Conservation (phyloP, 2,888 invertebrate species). For the Oconnorella tubifera region DNA sequence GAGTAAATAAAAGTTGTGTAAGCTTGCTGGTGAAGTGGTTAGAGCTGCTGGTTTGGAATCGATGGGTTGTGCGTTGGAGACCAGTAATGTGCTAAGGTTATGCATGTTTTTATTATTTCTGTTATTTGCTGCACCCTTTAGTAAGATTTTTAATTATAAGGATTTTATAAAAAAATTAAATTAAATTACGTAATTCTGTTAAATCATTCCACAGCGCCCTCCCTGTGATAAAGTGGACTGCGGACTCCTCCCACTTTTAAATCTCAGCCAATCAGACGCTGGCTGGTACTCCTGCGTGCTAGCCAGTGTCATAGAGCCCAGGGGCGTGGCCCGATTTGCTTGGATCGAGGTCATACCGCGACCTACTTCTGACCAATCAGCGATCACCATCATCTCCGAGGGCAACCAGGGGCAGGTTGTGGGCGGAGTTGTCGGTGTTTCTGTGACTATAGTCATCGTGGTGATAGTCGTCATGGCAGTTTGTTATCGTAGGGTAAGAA, state of each 20-base stretch:
- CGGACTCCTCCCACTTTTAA: conserved; percentile 1
- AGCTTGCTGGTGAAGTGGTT: too few relatives aligned
- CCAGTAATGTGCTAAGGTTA: too few relatives aligned
- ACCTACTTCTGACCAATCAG: neutral
- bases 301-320: conserved; percentile 1
- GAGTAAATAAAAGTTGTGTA: too few relatives aligned
- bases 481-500: neutral
- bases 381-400: neutral
- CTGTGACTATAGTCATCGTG: neutral
- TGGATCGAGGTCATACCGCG: conserved; percentile 7
- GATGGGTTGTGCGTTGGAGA: too few relatives aligned
- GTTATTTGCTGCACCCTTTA: too few relatives aligned
- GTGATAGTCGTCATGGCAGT: neutral
- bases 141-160: neutral
- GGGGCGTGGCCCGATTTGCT: conserved; percentile 6
- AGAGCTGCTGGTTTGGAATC: too few relatives aligned
- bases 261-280: conserved; percentile 13
- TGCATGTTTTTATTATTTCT: too few relatives aligned
- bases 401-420: neutral
- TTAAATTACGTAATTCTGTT: neutral
- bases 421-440: conserved; percentile 1
- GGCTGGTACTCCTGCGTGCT: conserved; percentile 19
- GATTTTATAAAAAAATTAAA: neutral
- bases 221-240: too few relatives aligned
- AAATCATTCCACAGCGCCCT: too few relatives aligned